Conservation (phyloP, 2,797 vertebrate species). For the Agapornis canus region DNA sequence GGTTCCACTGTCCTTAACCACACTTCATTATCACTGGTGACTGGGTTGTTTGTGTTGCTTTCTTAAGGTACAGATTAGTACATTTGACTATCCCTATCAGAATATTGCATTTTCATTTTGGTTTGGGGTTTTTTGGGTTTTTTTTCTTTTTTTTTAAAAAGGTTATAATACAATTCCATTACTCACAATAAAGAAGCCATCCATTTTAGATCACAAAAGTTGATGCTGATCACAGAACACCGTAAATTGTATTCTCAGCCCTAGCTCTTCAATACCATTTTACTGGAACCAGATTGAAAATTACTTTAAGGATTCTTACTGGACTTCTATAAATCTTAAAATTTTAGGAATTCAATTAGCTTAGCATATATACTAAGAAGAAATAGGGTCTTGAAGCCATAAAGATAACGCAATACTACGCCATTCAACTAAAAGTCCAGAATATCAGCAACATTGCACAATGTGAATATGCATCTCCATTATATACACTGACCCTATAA, state of each 20-base stretch:
- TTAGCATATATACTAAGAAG: neutral
- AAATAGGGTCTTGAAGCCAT: neutral
- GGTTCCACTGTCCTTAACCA: neutral
- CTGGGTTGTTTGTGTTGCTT: neutral
- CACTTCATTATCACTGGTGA: neutral
- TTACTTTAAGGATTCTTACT: neutral
- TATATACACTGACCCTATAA: neutral
- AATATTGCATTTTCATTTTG: neutral
- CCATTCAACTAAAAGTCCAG: neutral
- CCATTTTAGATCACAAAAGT: neutral
- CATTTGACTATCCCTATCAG: neutral
- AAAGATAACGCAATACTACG: neutral
- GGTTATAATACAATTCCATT: neutral
- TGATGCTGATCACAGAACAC: neutral
- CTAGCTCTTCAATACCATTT: neutral
- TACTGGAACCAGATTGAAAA: neutral
- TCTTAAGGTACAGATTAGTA: neutral
- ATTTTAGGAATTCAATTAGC: neutral
- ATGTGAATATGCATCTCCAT: neutral
- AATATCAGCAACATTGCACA: neutral
- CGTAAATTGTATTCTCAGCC: neutral
- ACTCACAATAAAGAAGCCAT: neutral
- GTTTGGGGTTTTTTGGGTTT: too few relatives aligned
- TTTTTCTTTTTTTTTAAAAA: too few relatives aligned
- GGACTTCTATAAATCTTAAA: neutral